Conservation (phyloP, 2,113 vertebrate genomes). For the Apaloderma vittatum region DNA sequence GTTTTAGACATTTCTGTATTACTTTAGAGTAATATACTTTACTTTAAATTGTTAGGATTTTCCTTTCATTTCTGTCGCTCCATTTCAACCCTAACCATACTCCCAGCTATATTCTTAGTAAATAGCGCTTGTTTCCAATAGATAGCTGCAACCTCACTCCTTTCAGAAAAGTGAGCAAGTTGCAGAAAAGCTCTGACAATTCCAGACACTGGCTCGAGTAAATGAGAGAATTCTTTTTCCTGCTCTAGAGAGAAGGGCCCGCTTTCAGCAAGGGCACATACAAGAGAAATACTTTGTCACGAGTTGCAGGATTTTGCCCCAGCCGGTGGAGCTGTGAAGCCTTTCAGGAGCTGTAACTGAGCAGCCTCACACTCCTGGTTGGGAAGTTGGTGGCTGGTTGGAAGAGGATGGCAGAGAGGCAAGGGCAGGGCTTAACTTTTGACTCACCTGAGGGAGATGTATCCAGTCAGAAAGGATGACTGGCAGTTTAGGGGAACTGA, state of each 20-base stretch:
- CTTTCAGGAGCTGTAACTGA: background rate
- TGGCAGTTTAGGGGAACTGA: background rate
- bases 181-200: background rate
- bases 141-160: background rate
- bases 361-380: background rate
- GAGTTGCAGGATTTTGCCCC: background rate
- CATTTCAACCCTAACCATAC: background rate
- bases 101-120: background rate
- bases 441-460: background rate
- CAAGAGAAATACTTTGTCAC: background rate
- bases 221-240: background rate
- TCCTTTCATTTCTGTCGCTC: background rate
- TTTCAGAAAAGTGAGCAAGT: fast-evolving
- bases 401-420: background rate
- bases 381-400: background rate
- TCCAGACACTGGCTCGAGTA: background rate
- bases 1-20: background rate
- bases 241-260: background rate
- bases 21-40: background rate
- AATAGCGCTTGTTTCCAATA: background rate
- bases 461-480: background rate
- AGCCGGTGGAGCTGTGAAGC: background rate
- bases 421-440: background rate
- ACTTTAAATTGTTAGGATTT: background rate
- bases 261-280: background rate